Evolutionary conservation across 2,113 vertebrate species (phyloP), one percentile per base, ranked within the genome.

Genomic region (Nyctibius bracteatus): DNA sequence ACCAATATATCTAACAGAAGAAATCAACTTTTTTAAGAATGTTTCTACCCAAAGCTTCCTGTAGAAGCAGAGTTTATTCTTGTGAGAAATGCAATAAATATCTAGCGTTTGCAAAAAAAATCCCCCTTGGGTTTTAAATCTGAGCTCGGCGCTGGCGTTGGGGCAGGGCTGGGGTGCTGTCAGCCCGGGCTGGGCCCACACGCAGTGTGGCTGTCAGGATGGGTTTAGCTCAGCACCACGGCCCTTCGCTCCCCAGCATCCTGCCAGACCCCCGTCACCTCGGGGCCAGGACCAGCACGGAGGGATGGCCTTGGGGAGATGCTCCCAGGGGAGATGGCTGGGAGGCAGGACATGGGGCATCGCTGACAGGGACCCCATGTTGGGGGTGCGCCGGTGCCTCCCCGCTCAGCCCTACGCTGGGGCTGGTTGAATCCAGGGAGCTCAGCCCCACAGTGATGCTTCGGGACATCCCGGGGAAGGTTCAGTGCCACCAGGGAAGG

Each of bases 61-160:
- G 57, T 95, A 94, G 86, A 73, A 92, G 90, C 93, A 61, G 58
- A 94, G 83, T 96, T 96, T 97, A 96, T 96, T 97, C 97, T 96
- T 96, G 86, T 91, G 92, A 91, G 86, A 86, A 86, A 82, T 59
- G 54, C 92, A 92, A 97, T 97, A 97, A 97, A 97, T 62, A 71
- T 5, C n/a, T 83, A 96, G 88, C 1, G 1, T 96, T 96, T 97
- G 86, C 77, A 95, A 81, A 84, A 75, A 83, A 71, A 78, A 39
- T 7, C 5, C 13, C 30, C 7, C 8, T 30, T 0, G 31, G 83
- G 21, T 44, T 84, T 91, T 78, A 28, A 31, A 15, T 70, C 8
- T 0, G 6, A 25, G 54, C 41, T 86, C 20, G 3, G 0, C 0
- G 46, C 37, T 21, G 59, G 27, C 6, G 6, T 7, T 47, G 20